These are phyloP conservation scores for Halcyon malimbica DNA, from an alignment of 2,113 vertebrate species.

Conservation along the genomic window DNA sequence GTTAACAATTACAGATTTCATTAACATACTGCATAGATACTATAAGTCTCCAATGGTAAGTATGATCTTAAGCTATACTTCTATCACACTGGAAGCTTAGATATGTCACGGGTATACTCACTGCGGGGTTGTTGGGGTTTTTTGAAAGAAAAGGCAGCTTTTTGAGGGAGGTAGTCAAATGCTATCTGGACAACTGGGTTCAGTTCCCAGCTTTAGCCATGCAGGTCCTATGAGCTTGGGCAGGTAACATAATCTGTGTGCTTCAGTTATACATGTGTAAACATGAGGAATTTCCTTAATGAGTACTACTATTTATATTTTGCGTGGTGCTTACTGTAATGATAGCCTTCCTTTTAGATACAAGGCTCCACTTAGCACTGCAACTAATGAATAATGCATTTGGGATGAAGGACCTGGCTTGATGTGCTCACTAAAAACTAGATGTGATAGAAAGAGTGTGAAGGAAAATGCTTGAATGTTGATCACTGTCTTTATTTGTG, in stretches of 20 bases:
- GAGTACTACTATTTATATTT: background rate
- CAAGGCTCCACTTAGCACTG: background rate
- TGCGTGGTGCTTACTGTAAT: background rate
- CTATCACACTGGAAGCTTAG: background rate
- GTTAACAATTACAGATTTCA: constrained; percentile 99
- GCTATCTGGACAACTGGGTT: background rate
- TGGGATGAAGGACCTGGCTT: background rate
- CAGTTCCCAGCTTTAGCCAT: background rate
- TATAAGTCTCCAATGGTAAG: constrained; percentile 98
- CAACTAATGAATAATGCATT: background rate
- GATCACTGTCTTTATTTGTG: background rate
- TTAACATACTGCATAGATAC: constrained; percentile 99
- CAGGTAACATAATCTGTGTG: background rate
- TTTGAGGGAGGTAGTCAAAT: background rate
- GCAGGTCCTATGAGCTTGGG: background rate
- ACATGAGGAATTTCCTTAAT: background rate
- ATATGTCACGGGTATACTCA: background rate
- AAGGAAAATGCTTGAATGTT: background rate
- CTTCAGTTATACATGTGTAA: background rate
- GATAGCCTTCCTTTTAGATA: background rate
- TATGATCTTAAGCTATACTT: background rate
- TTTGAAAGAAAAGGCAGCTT: background rate
- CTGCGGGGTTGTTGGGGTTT: background rate
- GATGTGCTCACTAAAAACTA: background rate
- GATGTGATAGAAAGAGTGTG: background rate